phyloP scores from a whole-genome alignment of 2,113 vertebrate species.

The Mobula hypostoma region DNA sequence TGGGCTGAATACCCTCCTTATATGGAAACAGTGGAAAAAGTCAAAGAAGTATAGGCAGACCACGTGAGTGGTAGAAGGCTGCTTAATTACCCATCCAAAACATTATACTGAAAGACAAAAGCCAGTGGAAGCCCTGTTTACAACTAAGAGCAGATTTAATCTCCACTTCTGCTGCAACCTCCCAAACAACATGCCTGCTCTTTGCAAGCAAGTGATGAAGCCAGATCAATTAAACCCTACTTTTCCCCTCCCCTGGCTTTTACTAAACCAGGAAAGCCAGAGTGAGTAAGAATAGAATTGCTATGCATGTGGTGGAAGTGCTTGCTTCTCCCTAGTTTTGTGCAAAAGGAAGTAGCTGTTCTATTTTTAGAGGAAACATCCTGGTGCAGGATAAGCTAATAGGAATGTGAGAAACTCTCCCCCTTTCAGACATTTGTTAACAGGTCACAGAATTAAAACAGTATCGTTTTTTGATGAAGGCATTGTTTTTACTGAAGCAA shows the following conservation, averaged over 20 bases:
- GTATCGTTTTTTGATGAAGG: not conserved
- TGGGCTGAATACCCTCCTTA: too few relatives aligned
- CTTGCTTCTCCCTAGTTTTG: not conserved
- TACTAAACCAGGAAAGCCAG: not conserved
- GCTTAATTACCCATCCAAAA: not conserved
- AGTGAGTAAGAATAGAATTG: not conserved
- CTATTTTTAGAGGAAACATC: conserved; percentile 32
- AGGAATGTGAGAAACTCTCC: not conserved
- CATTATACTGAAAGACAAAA: not conserved
- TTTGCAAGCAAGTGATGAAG: not conserved
- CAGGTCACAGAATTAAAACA: not conserved
- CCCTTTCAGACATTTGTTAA: not conserved
- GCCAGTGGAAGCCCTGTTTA: not conserved
- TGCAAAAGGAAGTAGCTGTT: conserved; percentile 24
- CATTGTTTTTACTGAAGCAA: not conserved
- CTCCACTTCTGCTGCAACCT: not conserved
- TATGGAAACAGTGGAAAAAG: too few relatives aligned
- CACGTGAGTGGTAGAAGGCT: not conserved
- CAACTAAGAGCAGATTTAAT: not conserved
- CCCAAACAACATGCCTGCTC: not conserved
- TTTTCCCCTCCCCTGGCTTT: not conserved
- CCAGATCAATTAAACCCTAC: not conserved
- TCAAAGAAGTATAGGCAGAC: not conserved
- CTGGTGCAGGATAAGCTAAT: conserved; percentile 25
- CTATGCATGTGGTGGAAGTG: not conserved